Conservation (phyloP, 1,140 invertebrate species). For the Tetramorium parvispinum region DNA sequence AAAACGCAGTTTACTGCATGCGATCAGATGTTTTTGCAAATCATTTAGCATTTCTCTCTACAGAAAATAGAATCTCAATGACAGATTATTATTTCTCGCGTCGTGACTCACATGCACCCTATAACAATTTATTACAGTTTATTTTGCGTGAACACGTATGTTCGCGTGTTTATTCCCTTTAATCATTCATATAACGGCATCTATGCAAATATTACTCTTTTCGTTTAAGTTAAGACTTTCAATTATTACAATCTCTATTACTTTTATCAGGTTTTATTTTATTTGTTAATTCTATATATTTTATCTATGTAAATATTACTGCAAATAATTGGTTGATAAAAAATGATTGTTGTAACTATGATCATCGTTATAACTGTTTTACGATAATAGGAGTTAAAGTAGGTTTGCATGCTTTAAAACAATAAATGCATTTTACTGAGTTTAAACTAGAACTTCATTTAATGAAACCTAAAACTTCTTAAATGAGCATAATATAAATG, state of each 20-base stretch:
- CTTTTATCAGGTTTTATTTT: not conserved
- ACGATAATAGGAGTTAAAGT: not conserved
- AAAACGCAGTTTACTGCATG: constrained; percentile 12
- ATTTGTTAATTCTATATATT: not conserved
- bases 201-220: constrained; percentile 5
- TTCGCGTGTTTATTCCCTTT: constrained; percentile 51
- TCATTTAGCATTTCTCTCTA: not conserved
- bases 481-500: not conserved
- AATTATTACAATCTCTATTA: not conserved
- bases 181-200: constrained; percentile 18
- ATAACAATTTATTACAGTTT: constrained; percentile 10
- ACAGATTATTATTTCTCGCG: constrained; percentile 21
- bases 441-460: not conserved
- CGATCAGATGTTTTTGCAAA: constrained; percentile 8
- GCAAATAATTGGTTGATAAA: not conserved
- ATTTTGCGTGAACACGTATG: constrained; percentile 48
- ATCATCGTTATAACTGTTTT: not conserved
- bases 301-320: not conserved
- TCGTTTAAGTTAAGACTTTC: not conserved
- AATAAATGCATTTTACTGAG: not conserved
- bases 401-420: constrained; percentile 1
- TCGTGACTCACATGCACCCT: constrained; percentile 1
- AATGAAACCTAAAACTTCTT: not conserved
- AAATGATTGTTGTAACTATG: not conserved
- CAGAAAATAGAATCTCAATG: constrained; percentile 25